Evolutionary conservation across 2,113 vertebrate genomes (phyloP), one percentile per base, ranked within the genome.

Genomic region (Herpetotheres cachinnans): DNA sequence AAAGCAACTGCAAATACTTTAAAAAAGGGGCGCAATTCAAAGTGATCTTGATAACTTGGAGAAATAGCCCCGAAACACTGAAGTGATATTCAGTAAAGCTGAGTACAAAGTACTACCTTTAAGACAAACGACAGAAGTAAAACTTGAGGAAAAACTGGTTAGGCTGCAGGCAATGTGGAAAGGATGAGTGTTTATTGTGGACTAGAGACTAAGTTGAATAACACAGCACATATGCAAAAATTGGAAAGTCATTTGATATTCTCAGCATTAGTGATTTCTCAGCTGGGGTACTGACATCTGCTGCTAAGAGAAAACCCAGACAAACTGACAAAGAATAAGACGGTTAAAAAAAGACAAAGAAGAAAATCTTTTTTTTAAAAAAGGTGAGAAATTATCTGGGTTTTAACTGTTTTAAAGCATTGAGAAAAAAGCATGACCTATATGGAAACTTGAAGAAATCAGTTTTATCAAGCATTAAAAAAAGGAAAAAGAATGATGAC

Each of bases 401-500:
- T 58, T 83, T 76, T 81, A 61, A 49, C 4, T 49, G 3, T 3
- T 83, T 44, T 50, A 71, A 88, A 90, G 2, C 7, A 59, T 10
- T n/a, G 59, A 79, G 10, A 56, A 66, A 62, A 83, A 77, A 69
- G 0, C 3, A 70, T 56, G 18, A 62, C 9, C 14, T 67, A 13
- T 58, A 46, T 4, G 7, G 25, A 89, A 85, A n/a, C 5, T 24
- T 84, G 13, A 83, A 89, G 11, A n/a, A 63, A 90, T 66, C 1
- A 6, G 2, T 76, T 82, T 52, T 47, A 38, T 42, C 42, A 72
- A 72, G 12, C 71, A 14, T n/a, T 54, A 14, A 38, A 29, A 61
- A 50, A 54, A 11, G 6, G 2, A 3, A 25, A 67, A 52, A 19
- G 30, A 36, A 15, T 8, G 0, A 0, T 66, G 16, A 30, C 11